phyloP scores from a whole-genome alignment of 2,113 vertebrate species.

The Campylomormyrus numenius region DNA sequence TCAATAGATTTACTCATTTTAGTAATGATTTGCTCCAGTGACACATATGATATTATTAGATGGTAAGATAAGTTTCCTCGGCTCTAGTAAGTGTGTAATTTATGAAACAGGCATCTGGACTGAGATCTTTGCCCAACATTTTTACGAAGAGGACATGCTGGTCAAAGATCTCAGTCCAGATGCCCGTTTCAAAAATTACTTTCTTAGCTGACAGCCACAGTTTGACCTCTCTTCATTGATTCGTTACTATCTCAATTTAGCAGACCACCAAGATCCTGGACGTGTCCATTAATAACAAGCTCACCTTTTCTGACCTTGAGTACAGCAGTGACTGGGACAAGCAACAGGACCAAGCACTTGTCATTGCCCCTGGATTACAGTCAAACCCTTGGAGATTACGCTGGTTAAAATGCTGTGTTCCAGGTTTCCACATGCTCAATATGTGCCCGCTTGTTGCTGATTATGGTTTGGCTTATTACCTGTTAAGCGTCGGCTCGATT shows the following conservation, averaged over 20 bases:
- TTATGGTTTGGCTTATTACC: background rate
- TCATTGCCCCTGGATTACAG: background rate
- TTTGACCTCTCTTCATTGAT: background rate
- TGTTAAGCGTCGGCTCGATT: background rate
- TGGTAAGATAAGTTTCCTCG: background rate
- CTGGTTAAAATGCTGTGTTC: background rate
- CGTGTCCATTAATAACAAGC: background rate
- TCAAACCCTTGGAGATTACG: background rate
- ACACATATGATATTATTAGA: background rate
- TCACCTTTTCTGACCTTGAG: background rate
- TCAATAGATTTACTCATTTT: background rate
- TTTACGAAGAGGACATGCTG: background rate
- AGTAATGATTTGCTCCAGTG: background rate
- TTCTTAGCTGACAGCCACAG: background rate
- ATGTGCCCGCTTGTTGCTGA: background rate
- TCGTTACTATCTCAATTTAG: background rate
- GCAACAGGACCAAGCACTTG: background rate
- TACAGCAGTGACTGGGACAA: background rate
- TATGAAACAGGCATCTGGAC: background rate
- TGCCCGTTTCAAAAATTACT: background rate
- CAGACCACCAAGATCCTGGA: background rate
- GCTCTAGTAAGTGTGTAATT: background rate
- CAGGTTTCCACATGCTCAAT: background rate
- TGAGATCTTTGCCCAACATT: background rate
- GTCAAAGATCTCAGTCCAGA: background rate